Base-by-base conservation (phyloP, 2,888 invertebrate species). In the Smittia aterrima region DNA sequence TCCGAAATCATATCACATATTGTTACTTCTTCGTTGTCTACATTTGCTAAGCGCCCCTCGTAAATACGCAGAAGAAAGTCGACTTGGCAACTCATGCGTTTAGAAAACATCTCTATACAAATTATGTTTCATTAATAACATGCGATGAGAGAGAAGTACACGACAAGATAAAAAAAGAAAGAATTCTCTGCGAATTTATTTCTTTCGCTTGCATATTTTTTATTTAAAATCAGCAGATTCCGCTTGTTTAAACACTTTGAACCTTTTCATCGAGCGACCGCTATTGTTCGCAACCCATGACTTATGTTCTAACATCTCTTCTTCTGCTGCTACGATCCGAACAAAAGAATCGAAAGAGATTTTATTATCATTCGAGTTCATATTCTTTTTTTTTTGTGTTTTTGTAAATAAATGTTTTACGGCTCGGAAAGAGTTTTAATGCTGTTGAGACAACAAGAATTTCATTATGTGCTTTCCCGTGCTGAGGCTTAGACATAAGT, bases 21-120 rank as follows among this genome's bases (percentile, higher is more conserved):
- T 58, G 58, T 58, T 58, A 18, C 18, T 58, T 47, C 16, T 47
- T 22, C 6, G 58, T 20, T 18, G 22, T 58, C 7, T 6, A 58
- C 58, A 22, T 58, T 58, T 22, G 58, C 22, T 58, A 58, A 58
- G 58, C 58, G 58, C 58, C 58, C 7, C 58, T n/a, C n/a, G 18
- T 58, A 58, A 58, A 58, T 58, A 20, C 58, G 20, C 58, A 58
- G 58, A 58, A 22, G 58, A 22, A 58, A 22, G 58, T 9, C 9
- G n/a, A 58, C 58, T 13, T 22, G n/a, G 11, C 47, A 6, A 2
- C 16, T n/a, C 47, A 47, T 47, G 11, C 47, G 16, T n/a, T 47
- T 2, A 22, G 13, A 72, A 54, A 58, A 72, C 72, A 62, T 72
- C 72, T 72, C 62, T 16, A 72, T 72, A 72, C 72, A 72, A 72